Evolutionary conservation across 1,140 invertebrate genomes (phyloP), one percentile per base, ranked within the genome.

Genomic region (Paraescarpia echinospica): DNA sequence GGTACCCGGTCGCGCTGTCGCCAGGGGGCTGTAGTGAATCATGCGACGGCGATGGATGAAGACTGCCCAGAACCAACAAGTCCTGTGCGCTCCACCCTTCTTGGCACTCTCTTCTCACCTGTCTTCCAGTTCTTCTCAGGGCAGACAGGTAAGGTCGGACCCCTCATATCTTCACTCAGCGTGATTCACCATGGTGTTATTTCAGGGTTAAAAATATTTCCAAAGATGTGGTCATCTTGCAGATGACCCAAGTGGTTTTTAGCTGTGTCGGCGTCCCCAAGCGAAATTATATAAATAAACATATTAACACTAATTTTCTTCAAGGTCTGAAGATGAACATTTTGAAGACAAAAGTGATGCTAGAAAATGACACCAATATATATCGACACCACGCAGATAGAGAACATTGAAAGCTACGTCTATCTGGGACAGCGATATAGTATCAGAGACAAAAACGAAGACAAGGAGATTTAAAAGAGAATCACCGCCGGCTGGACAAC

Each of bases 61-160:
- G 89, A 90, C 14, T 90, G 89, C 35, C 35, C 92, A 12, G 89
- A 91, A 0, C 41, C 92, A 33, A 35, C 90, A 9, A 51, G 41
- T 33, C 93, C 91, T 14, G 34, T 88, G 1, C 91, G 91, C 27
- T 51, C 77, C 31, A 93, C 93, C 31, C 91, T 93, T 18, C 93
- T 93, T 5, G 93, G 93, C 4, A 89, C 91, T n/a, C 77, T 93
- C 77, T 93, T 93, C 91, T 92, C 91, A 5, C 93, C 93, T 41
- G 93, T 93, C 5, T 93, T 93, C 91, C 93, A 93, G 35, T 93
- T 89, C 51, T 93, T 93, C 48, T 91, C 48, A 14, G 41, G 88
- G 14, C 91, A 92, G 41, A 41, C 41, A 90, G 90, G 90, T 90
- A 90, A 41, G 33, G 33, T 90, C 34, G 14, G 4, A 41, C 90